phyloP scores from a whole-genome alignment of 2,797 vertebrate species.

The Alosa sapidissima region DNA sequence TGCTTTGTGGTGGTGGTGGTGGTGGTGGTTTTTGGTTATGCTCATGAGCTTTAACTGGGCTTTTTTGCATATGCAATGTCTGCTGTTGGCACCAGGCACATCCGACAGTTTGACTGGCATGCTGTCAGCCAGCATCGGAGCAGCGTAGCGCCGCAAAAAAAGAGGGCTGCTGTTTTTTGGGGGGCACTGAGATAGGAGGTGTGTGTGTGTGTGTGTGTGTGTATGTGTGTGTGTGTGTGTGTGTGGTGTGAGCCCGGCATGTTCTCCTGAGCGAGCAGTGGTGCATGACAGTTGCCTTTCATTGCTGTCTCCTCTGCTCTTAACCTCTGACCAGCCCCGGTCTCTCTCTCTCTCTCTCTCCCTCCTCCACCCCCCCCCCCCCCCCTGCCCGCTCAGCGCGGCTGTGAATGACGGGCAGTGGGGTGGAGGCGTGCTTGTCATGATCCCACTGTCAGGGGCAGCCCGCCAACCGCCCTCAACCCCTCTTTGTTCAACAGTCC shows the following conservation, averaged over 20 bases:
- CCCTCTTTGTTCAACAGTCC: conserved; percentile 89
- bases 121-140: conserved; percentile 81
- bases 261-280: conserved; percentile 80
- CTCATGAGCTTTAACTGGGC: conserved; percentile 80
- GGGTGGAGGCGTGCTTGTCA: conserved; percentile 86
- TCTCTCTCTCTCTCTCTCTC: conserved; percentile 47
- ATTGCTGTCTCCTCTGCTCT: conserved; percentile 91
- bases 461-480: conserved; percentile 70
- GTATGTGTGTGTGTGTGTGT: conserved; percentile 23
- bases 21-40: conserved; percentile 58
- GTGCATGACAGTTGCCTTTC: conserved; percentile 99
- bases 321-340: conserved; percentile 90
- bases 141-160: conserved; percentile 80
- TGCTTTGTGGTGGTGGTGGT: neutral
- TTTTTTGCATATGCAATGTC: conserved; percentile 80
- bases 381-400: conserved; percentile 61
- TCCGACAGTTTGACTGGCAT: conserved; percentile 90
- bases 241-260: conserved; percentile 60
- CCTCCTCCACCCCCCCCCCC: conserved; percentile 54
- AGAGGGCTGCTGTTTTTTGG: conserved; percentile 74
- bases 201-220: conserved; percentile 39
- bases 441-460: conserved; percentile 86
- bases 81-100: conserved; percentile 58
- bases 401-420: conserved; percentile 85
- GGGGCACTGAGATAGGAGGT: conserved; percentile 67